These are phyloP conservation scores for Loriculus beryllinus DNA, from an alignment of 2,797 vertebrate genomes.

Conservation along the genomic window DNA sequence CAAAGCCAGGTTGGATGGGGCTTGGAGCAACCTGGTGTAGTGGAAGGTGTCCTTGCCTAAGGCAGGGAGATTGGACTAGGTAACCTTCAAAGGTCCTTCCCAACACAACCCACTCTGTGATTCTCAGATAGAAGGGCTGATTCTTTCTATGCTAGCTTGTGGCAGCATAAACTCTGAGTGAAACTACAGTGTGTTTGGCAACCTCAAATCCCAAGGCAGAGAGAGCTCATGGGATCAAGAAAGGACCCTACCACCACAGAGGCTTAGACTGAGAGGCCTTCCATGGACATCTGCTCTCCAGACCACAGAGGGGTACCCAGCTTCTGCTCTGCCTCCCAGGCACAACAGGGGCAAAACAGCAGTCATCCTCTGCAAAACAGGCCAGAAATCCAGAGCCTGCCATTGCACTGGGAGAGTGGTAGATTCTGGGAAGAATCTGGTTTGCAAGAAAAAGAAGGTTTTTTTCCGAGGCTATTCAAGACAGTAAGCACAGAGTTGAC, in stretches of 20 bases:
- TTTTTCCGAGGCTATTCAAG: neutral
- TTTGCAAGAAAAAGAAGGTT: neutral
- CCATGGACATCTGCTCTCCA: neutral
- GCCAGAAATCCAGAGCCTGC: neutral
- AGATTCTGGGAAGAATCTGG: neutral
- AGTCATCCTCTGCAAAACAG: neutral
- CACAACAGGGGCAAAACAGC: no score
- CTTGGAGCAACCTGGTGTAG: neutral
- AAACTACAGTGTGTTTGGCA: neutral
- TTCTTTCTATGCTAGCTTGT: neutral
- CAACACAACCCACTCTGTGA: neutral
- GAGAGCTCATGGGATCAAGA: neutral
- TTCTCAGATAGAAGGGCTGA: neutral
- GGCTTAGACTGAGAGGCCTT: neutral
- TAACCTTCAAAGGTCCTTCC: neutral
- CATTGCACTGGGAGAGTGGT: neutral
- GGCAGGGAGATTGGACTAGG: neutral
- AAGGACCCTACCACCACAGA: neutral
- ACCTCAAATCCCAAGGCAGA: neutral
- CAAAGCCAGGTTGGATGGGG: accelerated
- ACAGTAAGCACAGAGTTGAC: neutral
- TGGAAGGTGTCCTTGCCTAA: neutral
- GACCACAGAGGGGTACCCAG: neutral
- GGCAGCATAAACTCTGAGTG: neutral
- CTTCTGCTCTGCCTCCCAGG: neutral